Base-by-base conservation (phyloP, 2,888 invertebrate genomes). In the Adelphocoris suturalis region DNA sequence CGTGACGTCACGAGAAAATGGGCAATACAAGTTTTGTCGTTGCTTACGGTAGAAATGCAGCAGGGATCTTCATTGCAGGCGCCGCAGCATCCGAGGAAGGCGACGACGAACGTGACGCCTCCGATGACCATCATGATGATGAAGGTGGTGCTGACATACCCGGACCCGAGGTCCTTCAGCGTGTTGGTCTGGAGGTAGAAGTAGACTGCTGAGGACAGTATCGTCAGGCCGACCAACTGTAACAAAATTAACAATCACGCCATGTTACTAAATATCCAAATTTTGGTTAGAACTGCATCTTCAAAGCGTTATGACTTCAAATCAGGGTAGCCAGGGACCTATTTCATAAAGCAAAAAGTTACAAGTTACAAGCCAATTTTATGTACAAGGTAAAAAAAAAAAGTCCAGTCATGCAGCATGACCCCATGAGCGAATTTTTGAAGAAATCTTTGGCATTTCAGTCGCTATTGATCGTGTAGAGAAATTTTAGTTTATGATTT, bases 41-140 rank as follows among this genome's bases (percentile, higher is more conserved):
- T 37, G 14, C 76, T 95, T 94, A 97, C 97, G 93, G 96, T 95
- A 93, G 97, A 96, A 82, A 98, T 95, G 93, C 98, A 95, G 93
- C 96, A 96, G 92, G 97, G 97, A 93, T 97, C 97, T 93, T 98
- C 98, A 92, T 95, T 96, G 92, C 97, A 94, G 5, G 98, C 98
- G 48, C 98, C 98, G 92, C 97, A 96, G 94, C 98, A 98, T 86
- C 98, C 99, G 92, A 98, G 95, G 92, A 97, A 96, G 0, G 98
- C 97, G 75, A 98, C 96, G 91, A 97, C 94, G 92, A 98, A 96
- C 93, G 98, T 96, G 91, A 98, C 95, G 47, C 96, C 94, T 0
- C 98, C 98, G 82, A 97, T 96, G 84, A 96, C 96, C 91, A 99
- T 96, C 89, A 99, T 94, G 82, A 98, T 95, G 28, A 97, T 95